Percentiles rank a stretch among this genome's conserved stretches.
Evolutionary conservation across 2,888 invertebrate species (phyloP).

Genomic region (Melanargia galathea): DNA sequence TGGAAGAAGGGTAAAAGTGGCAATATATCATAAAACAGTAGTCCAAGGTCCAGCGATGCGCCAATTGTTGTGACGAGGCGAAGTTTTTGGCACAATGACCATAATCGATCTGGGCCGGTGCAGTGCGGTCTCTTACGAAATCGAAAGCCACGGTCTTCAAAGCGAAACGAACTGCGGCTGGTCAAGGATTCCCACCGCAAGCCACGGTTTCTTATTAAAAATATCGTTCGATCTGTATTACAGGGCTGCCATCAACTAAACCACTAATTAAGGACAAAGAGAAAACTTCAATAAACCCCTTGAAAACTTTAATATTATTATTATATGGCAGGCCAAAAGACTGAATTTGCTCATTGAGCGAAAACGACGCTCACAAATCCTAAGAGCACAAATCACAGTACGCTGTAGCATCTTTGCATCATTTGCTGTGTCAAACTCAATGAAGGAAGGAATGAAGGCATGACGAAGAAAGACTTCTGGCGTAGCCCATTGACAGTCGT

Average conservation of each 20-base stretch:
- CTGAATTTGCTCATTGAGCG: no score
- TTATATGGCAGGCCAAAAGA: no score
- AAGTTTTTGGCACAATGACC: slow-evolving; percentile 65
- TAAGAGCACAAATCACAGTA: no score
- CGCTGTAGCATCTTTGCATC: no score
- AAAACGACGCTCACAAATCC: no score
- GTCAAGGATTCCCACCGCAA: slow-evolving; percentile 55
- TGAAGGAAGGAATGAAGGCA: no score
- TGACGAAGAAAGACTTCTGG: no score
- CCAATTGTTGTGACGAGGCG: slow-evolving; percentile 57
- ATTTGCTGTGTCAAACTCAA: no score
- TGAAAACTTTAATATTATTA: no score
- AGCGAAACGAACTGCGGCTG: slow-evolving; percentile 60
- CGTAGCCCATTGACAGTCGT: no score
- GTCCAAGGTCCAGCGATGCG: slow-evolving; percentile 42
- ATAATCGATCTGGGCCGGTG: slow-evolving; percentile 63
- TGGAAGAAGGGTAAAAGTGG: slow-evolving; percentile 3
- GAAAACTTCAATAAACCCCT: no score
- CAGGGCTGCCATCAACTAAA: neutral
- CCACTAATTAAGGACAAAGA: no score
- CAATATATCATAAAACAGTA: slow-evolving; percentile 6
- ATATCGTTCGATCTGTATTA: slow-evolving; percentile 11
- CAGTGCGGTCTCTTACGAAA: slow-evolving; percentile 66
- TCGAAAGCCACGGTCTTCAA: slow-evolving; percentile 59
- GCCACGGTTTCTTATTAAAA: slow-evolving; percentile 21